Percentiles rank a stretch among this genome's conserved stretches.
Evolutionary conservation across 2,113 vertebrate genomes (phyloP).

Genomic region (Bos indicus): DNA sequence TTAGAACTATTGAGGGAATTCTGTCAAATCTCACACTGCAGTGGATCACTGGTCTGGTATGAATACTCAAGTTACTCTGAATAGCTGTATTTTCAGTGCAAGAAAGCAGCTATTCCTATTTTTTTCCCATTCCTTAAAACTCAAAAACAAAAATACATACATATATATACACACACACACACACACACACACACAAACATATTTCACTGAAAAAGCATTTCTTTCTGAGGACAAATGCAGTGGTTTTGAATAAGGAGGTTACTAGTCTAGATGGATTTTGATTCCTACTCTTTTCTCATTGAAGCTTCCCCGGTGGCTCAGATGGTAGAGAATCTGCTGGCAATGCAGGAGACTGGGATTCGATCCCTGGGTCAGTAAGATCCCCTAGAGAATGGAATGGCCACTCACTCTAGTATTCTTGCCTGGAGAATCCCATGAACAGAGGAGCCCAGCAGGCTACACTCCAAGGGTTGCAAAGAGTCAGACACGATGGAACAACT

Average conservation of each 20-base stretch:
- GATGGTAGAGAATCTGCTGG: background rate
- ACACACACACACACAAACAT: background rate
- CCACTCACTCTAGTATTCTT: background rate
- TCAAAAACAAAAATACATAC: background rate
- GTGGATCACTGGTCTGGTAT: background rate
- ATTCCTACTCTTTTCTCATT: background rate
- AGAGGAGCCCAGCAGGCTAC: background rate
- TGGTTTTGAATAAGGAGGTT: background rate
- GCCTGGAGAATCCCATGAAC: background rate
- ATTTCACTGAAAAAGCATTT: background rate
- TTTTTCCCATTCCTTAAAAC: background rate
- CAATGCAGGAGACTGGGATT: background rate
- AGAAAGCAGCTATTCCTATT: background rate
- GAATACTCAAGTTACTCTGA: slow-evolving; percentile 37
- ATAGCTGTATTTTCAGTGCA: slow-evolving; percentile 9
- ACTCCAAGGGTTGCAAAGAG: background rate
- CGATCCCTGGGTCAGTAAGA: background rate
- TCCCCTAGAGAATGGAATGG: background rate
- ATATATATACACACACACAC: too few species aligned
- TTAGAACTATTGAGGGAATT: slow-evolving; percentile 56
- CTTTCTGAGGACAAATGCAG: background rate
- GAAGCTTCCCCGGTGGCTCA: background rate
- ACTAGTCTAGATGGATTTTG: background rate
- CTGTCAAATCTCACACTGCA: slow-evolving; percentile 45
- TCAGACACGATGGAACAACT: background rate